These are phyloP conservation scores for Dipodomys spectabilis DNA, from an alignment of 2,113 vertebrate genomes.

Conservation along the genomic window DNA sequence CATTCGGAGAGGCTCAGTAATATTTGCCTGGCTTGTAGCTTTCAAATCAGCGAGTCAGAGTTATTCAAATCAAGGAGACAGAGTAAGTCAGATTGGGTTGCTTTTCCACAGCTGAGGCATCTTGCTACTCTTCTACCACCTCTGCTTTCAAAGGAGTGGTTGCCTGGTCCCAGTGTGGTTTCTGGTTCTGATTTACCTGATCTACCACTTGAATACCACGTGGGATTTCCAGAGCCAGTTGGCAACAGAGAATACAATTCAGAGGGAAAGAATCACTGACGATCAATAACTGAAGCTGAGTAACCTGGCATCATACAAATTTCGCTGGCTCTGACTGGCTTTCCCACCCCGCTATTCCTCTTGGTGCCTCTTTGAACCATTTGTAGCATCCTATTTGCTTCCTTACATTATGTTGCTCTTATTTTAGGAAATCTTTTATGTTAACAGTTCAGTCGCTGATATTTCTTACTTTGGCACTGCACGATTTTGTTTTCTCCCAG, in stretches of 20 bases:
- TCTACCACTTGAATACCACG: fast-evolving
- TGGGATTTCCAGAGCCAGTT: neutral
- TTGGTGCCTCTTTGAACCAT: neutral
- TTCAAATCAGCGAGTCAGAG: neutral
- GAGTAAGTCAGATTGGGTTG: fast-evolving
- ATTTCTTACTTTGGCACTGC: constrained; percentile 25
- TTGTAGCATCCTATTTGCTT: neutral
- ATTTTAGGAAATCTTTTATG: neutral
- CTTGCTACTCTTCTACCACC: neutral
- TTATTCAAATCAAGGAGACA: no score
- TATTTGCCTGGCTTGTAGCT: neutral
- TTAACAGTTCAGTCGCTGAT: neutral
- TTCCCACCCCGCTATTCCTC: neutral
- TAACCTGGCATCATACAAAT: neutral
- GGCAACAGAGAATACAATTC: neutral
- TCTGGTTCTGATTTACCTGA: neutral
- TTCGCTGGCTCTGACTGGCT: neutral
- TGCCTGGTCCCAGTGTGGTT: neutral
- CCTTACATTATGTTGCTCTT: neutral
- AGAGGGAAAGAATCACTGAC: neutral
- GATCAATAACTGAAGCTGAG: neutral
- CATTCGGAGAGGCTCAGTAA: neutral
- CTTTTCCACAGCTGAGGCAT: neutral
- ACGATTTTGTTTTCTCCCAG: neutral
- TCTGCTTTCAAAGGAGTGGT: neutral